Base-by-base conservation (phyloP, 1,140 invertebrate species). In the Macrobrachium nipponense region DNA sequence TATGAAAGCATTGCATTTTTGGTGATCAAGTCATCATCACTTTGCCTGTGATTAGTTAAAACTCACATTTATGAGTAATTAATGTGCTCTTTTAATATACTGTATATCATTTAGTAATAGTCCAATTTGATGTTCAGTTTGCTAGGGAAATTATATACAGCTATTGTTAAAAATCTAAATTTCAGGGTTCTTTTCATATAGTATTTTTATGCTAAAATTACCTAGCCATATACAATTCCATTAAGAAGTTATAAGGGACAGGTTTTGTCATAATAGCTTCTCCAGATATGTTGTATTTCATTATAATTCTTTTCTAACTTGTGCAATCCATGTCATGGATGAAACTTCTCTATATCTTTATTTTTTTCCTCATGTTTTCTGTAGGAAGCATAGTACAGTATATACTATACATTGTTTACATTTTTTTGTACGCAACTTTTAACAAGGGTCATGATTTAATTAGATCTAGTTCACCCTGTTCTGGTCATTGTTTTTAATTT, bases 11-110 rank as follows among this genome's bases (percentile, higher is more conserved):
- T 86, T 61, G 84, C 84, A 86, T 86, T 86, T 75, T 51, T 51
- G 51, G 51, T 51, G 51, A 51, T 51, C 51, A 51, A 51, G 51
- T 10, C 51, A 51, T 51, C 77, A 80, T 86, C 84, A 80, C 84
- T 86, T 80, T 86, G 84, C 84, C 84, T 86, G 84, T 86, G 84
- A 86, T 86, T 86, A 86, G 84, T 86, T 86, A 86, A 86, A 61
- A 73, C 72, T 77, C 82, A 86, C 84, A 75, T 86, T 86, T 51
- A 80, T 44, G 80, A 85, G 73, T 80, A 80, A 58, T 80, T 86
- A 68, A 86, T 86, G 84, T 86, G 84, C 84, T 86, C 84, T 86
- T 86, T 84, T 80, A 62, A 86, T 70, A 82, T 80, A 84, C 51
- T 61, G 73, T 81, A 72, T 81, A 81, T 77, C 59, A 84, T 80